Evolutionary conservation across 1,140 invertebrate genomes (phyloP), one percentile per base, ranked within the genome.

Genomic region (Panulirus ornatus): DNA sequence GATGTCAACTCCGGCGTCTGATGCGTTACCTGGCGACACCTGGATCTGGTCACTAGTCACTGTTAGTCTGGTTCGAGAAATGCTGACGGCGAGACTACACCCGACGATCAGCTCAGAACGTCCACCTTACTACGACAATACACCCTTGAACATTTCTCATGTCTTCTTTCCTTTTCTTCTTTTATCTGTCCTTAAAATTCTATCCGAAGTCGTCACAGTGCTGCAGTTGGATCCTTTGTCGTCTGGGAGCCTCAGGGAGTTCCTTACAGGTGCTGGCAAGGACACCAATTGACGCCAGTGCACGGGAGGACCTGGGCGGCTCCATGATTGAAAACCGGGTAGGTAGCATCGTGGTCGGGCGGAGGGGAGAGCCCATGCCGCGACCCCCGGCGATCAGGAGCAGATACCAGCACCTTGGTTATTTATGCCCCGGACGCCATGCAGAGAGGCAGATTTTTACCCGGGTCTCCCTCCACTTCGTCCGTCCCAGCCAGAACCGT

Each of bases 361-460:
- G 30, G 87, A 75, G 87, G 73, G 76, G 87, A 71, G 87, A 71
- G n/a, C 76, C 76, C 87, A 75, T 75, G 87, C 78, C 42, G 87
- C 22, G 87, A 82, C 78, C 58, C 78, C 40, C 87, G 66, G 87
- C 66, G 87, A 89, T 89, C 87, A 89, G 87, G 87, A 89, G 87
- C 87, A 89, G 87, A 89, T 89, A 89, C 76, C 87, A 89, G 58
- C 87, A 89, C 87, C 87, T 89, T 14, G 87, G 87, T 89, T 89
- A 89, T 89, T 89, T 89, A 89, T 89, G 87, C 79, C 54, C 78
- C 14, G 66, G 87, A 89, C 87, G 79, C 78, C 87, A 89, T 82
- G 87, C 87, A 71, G 87, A 82, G 87, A 89, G 87, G 78, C 78
- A 42, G 47, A 88, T 40, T 82, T 89, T 89, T 89, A 82, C 66